Evolutionary conservation across 1,140 invertebrate species (phyloP), one percentile per base, ranked within the genome.

Genomic region (Tenebrio molitor): DNA sequence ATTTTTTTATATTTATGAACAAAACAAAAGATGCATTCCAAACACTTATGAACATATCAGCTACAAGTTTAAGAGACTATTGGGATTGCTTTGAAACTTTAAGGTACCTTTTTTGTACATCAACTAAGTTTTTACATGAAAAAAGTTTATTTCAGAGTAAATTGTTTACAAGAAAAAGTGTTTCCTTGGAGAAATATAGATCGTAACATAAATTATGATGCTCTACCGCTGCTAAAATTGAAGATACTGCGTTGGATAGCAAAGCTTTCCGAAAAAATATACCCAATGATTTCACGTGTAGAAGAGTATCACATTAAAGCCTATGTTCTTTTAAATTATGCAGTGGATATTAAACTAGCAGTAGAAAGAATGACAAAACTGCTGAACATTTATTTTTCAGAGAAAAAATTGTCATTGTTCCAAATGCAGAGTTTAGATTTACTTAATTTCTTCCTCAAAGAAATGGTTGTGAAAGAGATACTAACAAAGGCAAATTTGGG

Each of bases 371-470:
- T 80, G 63, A 67, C 25, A 10, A 29, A 71, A 12, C 67, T 80
- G 34, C 41, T 81, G 25, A 70, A 75, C 23, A 29, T 74, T 19
- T 46, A 71, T 41, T 36, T 44, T 29, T 29, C 39, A 2, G 71
- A 69, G 12, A 73, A 68, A 16, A 33, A 72, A 34, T 34, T 81
- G 4, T 73, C 72, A 15, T 16, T 68, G 53, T 81, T 81, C 69
- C 74, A 80, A 36, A 70, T 78, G 67, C 73, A 73, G 34, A 81
- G 77, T 34, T 73, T 79, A 12, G 72, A 65, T 62, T 39, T 80
- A 10, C 46, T 75, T 16, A 79, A 77, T 29, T 72, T 77, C 53
- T 82, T 76, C 65, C 71, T 82, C 19, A 82, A 82, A 69, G 77
- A 81, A 73, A 74, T 77, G 39, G 74, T 81, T 7, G 46, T 68